A percentile compares a stretch with the other conserved stretches of the same genome.
These are phyloP conservation scores for Acanthochromis polyacanthus DNA, from an alignment of 2,113 vertebrate genomes.

Conservation along the genomic window DNA sequence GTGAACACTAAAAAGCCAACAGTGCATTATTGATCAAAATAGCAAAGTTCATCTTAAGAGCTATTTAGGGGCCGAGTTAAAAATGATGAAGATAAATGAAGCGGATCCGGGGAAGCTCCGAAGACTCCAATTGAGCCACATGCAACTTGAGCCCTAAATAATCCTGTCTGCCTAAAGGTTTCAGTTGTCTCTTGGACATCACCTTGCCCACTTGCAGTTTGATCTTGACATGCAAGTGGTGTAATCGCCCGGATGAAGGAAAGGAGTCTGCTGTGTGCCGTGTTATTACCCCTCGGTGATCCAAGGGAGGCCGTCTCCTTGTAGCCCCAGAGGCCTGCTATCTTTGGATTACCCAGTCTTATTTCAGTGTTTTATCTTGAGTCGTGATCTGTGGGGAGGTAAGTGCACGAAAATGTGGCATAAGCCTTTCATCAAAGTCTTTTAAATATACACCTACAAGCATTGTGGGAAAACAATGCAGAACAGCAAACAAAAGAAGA, in stretches of 20 bases:
- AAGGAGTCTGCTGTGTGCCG: constrained; percentile 20
- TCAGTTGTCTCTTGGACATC: constrained; percentile 19
- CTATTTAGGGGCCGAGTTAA: neutral
- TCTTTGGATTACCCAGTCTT: constrained; percentile 29
- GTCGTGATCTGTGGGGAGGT: constrained; percentile 7
- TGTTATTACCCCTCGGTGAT: constrained; percentile 45
- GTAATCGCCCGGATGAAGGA: constrained; percentile 23
- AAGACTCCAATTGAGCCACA: neutral
- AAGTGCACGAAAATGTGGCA: neutral
- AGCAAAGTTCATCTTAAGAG: constrained; percentile 4
- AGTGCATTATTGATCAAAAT: constrained; percentile 47
- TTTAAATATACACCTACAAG: neutral
- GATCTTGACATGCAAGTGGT: constrained; percentile 36
- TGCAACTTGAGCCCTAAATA: constrained; percentile 2
- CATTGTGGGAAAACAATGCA: neutral
- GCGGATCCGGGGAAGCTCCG: constrained; percentile 1
- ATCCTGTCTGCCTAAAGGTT: constrained; percentile 16
- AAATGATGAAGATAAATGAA: constrained; percentile 20
- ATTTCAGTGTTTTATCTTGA: constrained; percentile 14
- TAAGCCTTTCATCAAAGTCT: constrained; percentile 2
- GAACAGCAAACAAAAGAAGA: too few species aligned
- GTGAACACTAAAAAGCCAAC: constrained; percentile 12
- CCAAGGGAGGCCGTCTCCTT: constrained; percentile 6
- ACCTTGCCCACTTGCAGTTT: constrained; percentile 30
- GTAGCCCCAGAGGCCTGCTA: constrained; percentile 35